A percentile compares a stretch with the other conserved stretches of the same genome.
These are phyloP conservation scores for Atrina japonica DNA, from an alignment of 2,888 invertebrate genomes.

Conservation along the genomic window DNA sequence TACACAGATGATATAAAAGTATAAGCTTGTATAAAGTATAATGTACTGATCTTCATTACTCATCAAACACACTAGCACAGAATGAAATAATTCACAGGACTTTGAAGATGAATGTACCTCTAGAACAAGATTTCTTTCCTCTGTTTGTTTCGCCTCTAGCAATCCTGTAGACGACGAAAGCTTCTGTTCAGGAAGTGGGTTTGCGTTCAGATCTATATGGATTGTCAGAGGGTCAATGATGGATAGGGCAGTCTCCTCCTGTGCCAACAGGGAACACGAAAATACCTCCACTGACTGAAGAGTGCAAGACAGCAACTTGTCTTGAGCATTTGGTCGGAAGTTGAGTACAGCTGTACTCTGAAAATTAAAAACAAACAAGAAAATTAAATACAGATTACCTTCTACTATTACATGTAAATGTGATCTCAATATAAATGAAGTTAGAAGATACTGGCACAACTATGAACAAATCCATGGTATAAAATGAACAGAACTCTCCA, in stretches of 20 bases:
- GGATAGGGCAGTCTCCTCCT: constrained; percentile 95
- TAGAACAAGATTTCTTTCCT: constrained; percentile 72
- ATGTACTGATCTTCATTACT: no score
- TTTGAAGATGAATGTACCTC: no score
- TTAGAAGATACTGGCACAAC: no score
- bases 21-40: no score
- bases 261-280: constrained; percentile 93
- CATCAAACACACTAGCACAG: no score
- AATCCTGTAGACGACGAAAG: constrained; percentile 65
- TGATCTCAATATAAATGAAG: no score
- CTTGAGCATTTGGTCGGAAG: constrained; percentile 86
- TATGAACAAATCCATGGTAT: no score
- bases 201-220: constrained; percentile 75
- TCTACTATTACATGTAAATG: neutral
- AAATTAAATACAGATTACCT: neutral
- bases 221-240: constrained; percentile 96
- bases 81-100: no score
- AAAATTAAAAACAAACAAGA: constrained; percentile 55
- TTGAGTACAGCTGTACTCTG: constrained; percentile 93
- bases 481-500: no score
- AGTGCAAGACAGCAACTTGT: constrained; percentile 91
- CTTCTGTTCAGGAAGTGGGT: constrained; percentile 67
- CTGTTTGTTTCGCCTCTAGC: constrained; percentile 68
- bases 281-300: constrained; percentile 94
- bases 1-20: no score